Conservation (phyloP, 2,797 vertebrate species). For the Trachurus trachurus region DNA sequence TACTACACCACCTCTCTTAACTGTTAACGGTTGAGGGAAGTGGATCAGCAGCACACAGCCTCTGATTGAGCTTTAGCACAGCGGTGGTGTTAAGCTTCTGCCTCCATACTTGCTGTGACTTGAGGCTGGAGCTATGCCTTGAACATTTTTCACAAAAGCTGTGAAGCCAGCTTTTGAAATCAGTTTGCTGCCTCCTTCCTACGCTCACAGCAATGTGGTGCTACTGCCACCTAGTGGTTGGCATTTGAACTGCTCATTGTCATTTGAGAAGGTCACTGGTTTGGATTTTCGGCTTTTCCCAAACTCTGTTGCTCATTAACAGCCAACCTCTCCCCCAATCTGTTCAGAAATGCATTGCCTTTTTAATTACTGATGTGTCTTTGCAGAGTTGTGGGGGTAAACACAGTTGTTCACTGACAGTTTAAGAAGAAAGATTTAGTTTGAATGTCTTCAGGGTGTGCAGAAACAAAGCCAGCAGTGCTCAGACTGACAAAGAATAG, state of each 20-base stretch:
- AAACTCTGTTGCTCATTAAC: slow-evolving; percentile 53
- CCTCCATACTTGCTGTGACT: slow-evolving; percentile 16
- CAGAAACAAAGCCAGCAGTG: slow-evolving; percentile 37
- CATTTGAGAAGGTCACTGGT: slow-evolving; percentile 63
- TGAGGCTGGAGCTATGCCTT: slow-evolving; percentile 31
- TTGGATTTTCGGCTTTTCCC: slow-evolving; percentile 55
- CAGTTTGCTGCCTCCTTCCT: slow-evolving; percentile 28
- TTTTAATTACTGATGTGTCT: slow-evolving; percentile 26
- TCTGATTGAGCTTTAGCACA: slow-evolving; percentile 15
- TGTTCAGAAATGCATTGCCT: slow-evolving; percentile 23
- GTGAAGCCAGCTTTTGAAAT: slow-evolving; percentile 41
- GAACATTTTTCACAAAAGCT: slow-evolving; percentile 47
- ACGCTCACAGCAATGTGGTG: slow-evolving; percentile 69
- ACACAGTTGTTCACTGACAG: slow-evolving; percentile 10
- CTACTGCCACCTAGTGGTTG: slow-evolving; percentile 86
- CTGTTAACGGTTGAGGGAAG: slow-evolving; percentile 4
- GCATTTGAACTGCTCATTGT: slow-evolving; percentile 61
- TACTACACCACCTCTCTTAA: not conserved
- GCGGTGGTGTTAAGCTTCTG: slow-evolving; percentile 3
- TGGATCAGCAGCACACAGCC: not conserved
- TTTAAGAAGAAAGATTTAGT: not conserved
- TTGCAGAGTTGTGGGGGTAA: slow-evolving; percentile 1
- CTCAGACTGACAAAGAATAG: slow-evolving; percentile 7
- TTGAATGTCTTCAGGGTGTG: slow-evolving; percentile 31
- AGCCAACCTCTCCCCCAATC: slow-evolving; percentile 21